Evolutionary conservation across 2,888 invertebrate genomes (phyloP), one percentile per base, ranked within the genome.

Genomic region (Priocnemis perturbator): DNA sequence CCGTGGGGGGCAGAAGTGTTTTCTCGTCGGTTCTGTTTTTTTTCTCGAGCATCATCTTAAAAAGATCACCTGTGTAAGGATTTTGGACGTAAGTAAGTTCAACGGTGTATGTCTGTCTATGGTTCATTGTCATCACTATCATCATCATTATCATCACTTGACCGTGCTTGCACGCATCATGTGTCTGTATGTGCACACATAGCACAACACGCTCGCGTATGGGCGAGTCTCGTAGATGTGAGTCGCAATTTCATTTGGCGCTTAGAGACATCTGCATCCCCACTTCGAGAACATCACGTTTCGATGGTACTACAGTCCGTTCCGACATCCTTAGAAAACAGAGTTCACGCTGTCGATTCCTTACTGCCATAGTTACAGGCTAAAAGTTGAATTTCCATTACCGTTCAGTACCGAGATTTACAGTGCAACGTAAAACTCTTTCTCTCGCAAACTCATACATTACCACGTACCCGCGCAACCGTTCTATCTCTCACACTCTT

Each of bases 1-100:
- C 83, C 81, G 70, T 77, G 71, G 77, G 73, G 73, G 76, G 74
- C 72, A 77, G 77, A 73, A 69, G 56, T 67, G 37, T 37, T 37
- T 11, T 72, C 58, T 19, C 21, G 20, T n/a, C 19, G n/a, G 2
- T 37, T 17, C 17, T 7, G 14, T 26, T 53, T n/a, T 30, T 1
- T 30, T 30, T 14, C 17, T 26, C 55, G 17, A 56, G 37, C 37
- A 37, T 37, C 3, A 37, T 37, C 3, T 26, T 26, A 37, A 37
- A 37, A 37, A 37, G 37, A 37, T 11, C 37, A 11, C 14, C 7
- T 5, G 14, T 11, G 37, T 37, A 37, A 5, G 50, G 20, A 50
- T 50, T 50, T 50, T 50, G 50, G 20, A 50, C 20, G 50, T 50
- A 50, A 47, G 17, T 47, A n/a, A 50, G 20, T 19, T 19, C 17